phyloP scores from a whole-genome alignment of 2,888 invertebrate species.

The Apodemia duryi region DNA sequence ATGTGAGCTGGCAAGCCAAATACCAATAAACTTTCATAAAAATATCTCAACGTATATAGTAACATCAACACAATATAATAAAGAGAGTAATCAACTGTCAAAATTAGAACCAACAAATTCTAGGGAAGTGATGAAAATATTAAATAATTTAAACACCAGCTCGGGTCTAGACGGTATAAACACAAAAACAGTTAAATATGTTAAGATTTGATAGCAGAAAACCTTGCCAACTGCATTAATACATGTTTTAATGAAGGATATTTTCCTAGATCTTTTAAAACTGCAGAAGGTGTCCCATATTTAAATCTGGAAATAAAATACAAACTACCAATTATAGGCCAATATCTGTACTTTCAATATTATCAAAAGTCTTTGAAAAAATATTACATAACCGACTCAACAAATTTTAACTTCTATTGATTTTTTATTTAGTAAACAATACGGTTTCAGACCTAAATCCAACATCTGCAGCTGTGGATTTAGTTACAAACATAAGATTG shows the following conservation, averaged over 20 bases:
- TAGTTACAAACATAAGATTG: background rate
- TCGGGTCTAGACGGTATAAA: background rate
- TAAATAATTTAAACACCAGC: background rate
- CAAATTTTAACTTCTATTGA: background rate
- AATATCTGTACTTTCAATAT: too few species aligned
- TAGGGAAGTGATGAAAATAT: background rate
- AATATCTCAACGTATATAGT: background rate
- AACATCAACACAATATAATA: background rate
- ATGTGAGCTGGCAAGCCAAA: background rate
- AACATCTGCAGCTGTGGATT: background rate
- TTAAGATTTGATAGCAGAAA: background rate
- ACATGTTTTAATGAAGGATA: background rate
- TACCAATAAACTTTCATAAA: background rate
- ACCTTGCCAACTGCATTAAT: background rate
- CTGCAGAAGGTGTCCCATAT: background rate
- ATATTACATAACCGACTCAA: background rate
- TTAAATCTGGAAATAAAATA: too few species aligned
- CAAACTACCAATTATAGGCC: too few species aligned
- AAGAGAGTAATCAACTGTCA: background rate
- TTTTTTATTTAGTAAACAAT: background rate
- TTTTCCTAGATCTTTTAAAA: background rate
- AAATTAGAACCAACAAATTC: background rate
- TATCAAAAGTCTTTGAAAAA: too few species aligned
- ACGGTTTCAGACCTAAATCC: background rate
- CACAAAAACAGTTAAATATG: background rate